phyloP scores from a whole-genome alignment of 2,113 vertebrate species.

The Thymallus thymallus region DNA sequence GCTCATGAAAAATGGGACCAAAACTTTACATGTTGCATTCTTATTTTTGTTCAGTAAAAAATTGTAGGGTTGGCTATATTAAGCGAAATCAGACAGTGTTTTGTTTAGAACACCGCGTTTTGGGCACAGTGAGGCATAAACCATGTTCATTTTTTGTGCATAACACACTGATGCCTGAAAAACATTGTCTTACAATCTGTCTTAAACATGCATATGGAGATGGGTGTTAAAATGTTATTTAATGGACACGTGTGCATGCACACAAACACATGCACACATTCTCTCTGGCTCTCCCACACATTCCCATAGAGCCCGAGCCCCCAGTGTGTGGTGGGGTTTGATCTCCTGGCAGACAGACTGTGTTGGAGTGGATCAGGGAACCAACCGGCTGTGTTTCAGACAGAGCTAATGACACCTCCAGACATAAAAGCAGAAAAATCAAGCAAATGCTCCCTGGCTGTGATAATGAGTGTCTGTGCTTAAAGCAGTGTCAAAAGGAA shows the following conservation, averaged over 20 bases:
- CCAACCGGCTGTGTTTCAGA: constrained; percentile 62
- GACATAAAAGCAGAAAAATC: constrained; percentile 76
- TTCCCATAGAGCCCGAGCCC: neutral
- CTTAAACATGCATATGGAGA: neutral
- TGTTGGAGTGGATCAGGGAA: constrained; percentile 21
- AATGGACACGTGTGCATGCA: neutral
- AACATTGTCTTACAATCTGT: no score
- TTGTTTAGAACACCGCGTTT: no score
- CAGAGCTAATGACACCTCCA: constrained; percentile 80
- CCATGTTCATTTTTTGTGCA: no score
- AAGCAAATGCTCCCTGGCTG: constrained; percentile 75
- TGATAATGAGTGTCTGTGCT: constrained; percentile 83
- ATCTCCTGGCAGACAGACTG: constrained; percentile 18
- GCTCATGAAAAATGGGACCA: no score
- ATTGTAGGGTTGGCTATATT: no score
- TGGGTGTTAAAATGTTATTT: no score
- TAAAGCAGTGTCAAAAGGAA: constrained; percentile 76
- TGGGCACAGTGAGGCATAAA: no score
- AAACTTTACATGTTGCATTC: no score
- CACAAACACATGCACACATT: constrained; percentile 11
- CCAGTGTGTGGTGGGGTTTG: constrained; percentile 11
- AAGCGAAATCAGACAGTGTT: no score
- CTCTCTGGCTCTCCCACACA: constrained; percentile 4
- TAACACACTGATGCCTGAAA: no score
- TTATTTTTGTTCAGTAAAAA: no score